Conservation (phyloP, 2,113 vertebrate genomes). For the Clarias gariepinus region DNA sequence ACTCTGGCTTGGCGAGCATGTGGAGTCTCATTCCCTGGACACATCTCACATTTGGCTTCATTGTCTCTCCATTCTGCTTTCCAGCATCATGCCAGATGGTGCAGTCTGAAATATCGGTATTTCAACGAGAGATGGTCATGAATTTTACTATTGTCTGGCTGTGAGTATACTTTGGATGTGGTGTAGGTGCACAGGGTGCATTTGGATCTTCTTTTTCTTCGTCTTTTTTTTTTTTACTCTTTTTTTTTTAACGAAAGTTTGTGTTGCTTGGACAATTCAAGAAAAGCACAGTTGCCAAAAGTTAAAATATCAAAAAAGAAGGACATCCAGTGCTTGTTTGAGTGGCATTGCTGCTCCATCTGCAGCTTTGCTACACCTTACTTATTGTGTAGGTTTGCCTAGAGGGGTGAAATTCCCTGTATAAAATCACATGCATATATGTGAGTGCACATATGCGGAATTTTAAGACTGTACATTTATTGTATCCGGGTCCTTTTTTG, state of each 20-base stretch:
- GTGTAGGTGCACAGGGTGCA: slow-evolving; percentile 10
- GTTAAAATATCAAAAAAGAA: background rate
- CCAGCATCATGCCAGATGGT: slow-evolving; percentile 44
- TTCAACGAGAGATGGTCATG: slow-evolving; percentile 40
- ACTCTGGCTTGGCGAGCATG: slow-evolving; percentile 42
- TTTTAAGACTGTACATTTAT: background rate
- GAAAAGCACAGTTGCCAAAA: background rate
- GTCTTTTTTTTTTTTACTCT: background rate
- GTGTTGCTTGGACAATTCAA: slow-evolving; percentile 26
- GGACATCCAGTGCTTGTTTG: background rate
- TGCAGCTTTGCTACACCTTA: background rate
- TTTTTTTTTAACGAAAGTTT: background rate
- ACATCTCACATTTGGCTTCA: slow-evolving; percentile 40
- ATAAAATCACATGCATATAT: background rate
- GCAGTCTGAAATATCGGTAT: slow-evolving; percentile 46
- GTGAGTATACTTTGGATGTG: slow-evolving; percentile 57
- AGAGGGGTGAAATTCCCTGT: background rate
- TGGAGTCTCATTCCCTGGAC: slow-evolving; percentile 43
- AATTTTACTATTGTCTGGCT: slow-evolving; percentile 36
- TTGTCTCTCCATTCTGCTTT: slow-evolving; percentile 18
- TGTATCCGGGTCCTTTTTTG: background rate
- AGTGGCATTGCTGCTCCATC: background rate
- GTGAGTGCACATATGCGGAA: background rate
- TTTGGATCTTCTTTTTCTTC: slow-evolving; percentile 3
- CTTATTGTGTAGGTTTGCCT: background rate